Conservation (phyloP, 2,797 vertebrate species). For the Tauraco hartlaubi region DNA sequence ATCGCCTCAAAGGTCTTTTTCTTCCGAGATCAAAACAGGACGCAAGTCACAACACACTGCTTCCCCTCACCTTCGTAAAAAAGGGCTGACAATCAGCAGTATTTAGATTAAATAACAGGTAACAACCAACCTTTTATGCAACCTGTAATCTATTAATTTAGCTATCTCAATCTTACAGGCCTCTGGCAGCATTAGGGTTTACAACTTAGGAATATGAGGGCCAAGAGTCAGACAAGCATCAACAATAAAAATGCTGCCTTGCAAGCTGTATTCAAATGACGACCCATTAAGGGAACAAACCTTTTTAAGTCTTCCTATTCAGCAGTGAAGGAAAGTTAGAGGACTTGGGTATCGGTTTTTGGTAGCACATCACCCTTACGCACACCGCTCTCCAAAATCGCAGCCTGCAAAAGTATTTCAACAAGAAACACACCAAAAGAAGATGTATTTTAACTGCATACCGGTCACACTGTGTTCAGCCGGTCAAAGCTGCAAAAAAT, state of each 20-base stretch:
- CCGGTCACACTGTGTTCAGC: fast-evolving
- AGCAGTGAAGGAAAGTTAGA: fast-evolving
- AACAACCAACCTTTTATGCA: background rate
- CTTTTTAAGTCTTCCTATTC: background rate
- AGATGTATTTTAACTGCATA: background rate
- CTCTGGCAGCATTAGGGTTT: background rate
- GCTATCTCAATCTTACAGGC: background rate
- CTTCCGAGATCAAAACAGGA: background rate
- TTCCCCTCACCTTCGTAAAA: background rate
- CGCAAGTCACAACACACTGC: background rate
- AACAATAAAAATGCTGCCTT: fast-evolving
- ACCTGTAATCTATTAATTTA: background rate
- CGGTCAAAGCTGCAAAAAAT: background rate
- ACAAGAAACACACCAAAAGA: background rate
- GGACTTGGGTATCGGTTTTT: fast-evolving
- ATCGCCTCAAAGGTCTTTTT: background rate
- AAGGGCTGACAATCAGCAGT: background rate
- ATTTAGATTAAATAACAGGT: background rate
- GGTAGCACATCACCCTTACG: fast-evolving
- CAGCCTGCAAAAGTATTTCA: background rate
- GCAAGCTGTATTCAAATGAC: fast-evolving
- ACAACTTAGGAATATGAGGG: background rate
- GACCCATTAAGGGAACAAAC: background rate
- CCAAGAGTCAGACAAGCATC: background rate
- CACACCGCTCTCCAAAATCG: fast-evolving